Evolutionary conservation across 2,888 invertebrate species (phyloP).

Genomic region (Sesia apiformis): DNA sequence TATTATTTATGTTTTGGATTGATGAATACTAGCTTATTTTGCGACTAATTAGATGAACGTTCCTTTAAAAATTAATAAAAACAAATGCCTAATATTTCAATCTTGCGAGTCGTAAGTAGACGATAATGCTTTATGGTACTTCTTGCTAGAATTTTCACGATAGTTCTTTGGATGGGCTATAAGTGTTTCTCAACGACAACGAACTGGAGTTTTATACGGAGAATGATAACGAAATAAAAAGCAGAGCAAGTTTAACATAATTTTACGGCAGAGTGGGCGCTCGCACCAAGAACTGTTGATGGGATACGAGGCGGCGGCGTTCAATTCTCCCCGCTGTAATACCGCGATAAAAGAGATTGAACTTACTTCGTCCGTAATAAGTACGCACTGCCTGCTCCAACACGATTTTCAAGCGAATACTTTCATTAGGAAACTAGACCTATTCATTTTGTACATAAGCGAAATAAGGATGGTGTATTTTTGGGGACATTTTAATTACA

Average conservation of each 20-base stretch:
- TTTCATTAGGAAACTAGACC: constrained; percentile 33
- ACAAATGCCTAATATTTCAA: too few species aligned
- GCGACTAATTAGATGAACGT: too few species aligned
- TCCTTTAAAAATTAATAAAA: too few species aligned
- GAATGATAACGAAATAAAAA: constrained; percentile 43
- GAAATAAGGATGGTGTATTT: too few species aligned
- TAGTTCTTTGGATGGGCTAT: not conserved
- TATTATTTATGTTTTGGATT: too few species aligned
- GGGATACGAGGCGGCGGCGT: constrained; percentile 45
- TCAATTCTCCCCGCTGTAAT: constrained; percentile 58
- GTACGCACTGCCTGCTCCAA: constrained; percentile 28
- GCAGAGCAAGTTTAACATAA: constrained; percentile 59
- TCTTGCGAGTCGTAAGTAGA: too few species aligned
- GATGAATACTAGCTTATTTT: too few species aligned
- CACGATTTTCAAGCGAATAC: constrained; percentile 32
- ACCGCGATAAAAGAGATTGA: constrained; percentile 68
- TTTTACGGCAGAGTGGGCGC: constrained; percentile 58
- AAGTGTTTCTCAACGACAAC: constrained; percentile 13
- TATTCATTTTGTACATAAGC: not conserved
- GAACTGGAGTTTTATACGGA: constrained; percentile 30
- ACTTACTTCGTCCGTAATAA: constrained; percentile 60
- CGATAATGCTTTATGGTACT: too few species aligned
- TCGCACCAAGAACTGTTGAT: constrained; percentile 39
- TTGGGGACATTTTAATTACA: too few species aligned
- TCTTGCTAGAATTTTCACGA: not conserved